These are phyloP conservation scores for Drosophila chauvacae DNA, from an alignment of 1,140 invertebrate species.

Conservation along the genomic window DNA sequence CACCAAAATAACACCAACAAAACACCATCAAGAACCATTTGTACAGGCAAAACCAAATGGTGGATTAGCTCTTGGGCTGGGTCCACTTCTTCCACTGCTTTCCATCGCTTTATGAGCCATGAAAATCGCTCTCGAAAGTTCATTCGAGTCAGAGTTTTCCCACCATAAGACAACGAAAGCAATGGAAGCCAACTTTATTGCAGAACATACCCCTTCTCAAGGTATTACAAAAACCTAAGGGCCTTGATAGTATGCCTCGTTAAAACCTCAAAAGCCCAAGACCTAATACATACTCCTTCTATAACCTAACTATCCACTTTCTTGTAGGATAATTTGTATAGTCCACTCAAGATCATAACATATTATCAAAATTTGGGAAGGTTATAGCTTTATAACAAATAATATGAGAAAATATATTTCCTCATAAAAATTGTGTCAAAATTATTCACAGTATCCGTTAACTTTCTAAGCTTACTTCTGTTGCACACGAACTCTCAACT, in stretches of 20 bases:
- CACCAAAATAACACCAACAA: slow-evolving; percentile 5
- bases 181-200: neutral
- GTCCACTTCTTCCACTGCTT: slow-evolving; percentile 18
- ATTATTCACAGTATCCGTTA: too few relatives aligned
- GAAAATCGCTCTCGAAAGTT: slow-evolving; percentile 40
- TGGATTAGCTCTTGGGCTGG: slow-evolving; percentile 38
- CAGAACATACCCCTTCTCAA: neutral
- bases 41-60: slow-evolving; percentile 4
- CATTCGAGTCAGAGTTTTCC: slow-evolving; percentile 16
- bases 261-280: neutral
- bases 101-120: slow-evolving; percentile 55
- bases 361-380: too few relatives aligned
- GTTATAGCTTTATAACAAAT: too few relatives aligned
- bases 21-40: slow-evolving; percentile 12
- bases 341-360: neutral
- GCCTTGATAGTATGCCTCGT: too few relatives aligned
- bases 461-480: too few relatives aligned
- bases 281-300: neutral
- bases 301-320: neutral
- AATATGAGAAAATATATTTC: too few relatives aligned
- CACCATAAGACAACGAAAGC: neutral
- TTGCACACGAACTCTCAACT: too few relatives aligned
- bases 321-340: neutral
- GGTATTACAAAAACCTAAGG: neutral
- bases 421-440: too few relatives aligned